phyloP scores from a whole-genome alignment of 92 coral and sea anemone species.

The Porites rus region DNA sequence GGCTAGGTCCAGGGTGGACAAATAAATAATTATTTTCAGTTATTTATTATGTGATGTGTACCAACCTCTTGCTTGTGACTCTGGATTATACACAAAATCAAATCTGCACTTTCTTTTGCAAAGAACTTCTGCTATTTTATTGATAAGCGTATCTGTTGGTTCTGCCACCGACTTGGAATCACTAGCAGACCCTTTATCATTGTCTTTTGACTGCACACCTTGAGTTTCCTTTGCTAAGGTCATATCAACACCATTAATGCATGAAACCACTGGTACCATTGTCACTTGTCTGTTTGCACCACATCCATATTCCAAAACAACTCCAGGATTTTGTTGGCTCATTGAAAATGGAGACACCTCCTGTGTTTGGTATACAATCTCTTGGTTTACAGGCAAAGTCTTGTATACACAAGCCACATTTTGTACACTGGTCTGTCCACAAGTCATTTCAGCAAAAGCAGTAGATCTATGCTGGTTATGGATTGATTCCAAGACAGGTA shows the following conservation, averaged over 20 bases:
- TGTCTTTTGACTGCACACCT: no score
- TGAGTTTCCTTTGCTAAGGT: not conserved
- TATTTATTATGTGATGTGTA: not conserved
- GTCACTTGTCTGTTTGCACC: not conserved
- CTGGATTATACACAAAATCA: conserved; percentile 34
- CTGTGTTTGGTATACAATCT: not conserved
- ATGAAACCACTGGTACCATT: not conserved
- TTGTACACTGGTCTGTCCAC: not conserved
- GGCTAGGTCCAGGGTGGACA: no score
- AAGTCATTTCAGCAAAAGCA: not conserved
- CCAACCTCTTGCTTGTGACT: conserved; percentile 22
- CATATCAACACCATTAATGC: not conserved
- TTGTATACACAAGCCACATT: not conserved
- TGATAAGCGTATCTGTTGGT: conserved; percentile 1
- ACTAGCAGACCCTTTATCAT: not conserved
- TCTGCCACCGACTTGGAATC: not conserved
- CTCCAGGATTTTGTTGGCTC: not conserved
- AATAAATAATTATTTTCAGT: not conserved
- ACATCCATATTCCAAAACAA: not conserved
- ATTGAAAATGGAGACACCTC: not conserved
- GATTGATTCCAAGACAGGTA: not conserved
- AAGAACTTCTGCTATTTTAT: conserved; percentile 11
- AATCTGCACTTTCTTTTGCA: conserved; percentile 24
- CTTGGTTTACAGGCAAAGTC: not conserved
- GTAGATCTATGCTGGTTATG: not conserved